phyloP scores from a whole-genome alignment of 2,113 vertebrate genomes.

The Aspiorhynchus laticeps region DNA sequence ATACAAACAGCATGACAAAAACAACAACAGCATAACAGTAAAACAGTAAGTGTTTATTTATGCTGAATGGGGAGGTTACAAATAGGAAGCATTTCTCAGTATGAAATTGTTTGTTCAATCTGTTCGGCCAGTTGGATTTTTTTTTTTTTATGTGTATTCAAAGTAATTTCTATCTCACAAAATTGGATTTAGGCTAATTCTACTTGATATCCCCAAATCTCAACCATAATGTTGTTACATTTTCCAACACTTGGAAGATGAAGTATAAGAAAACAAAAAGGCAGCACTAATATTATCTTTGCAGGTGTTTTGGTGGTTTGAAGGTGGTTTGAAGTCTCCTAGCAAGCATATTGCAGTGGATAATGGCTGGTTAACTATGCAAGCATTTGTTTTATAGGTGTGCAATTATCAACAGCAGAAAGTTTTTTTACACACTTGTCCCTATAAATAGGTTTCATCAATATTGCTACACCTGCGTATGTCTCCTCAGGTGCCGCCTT shows the following conservation, averaged over 20 bases:
- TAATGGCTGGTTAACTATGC: not conserved
- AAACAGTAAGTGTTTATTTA: not conserved
- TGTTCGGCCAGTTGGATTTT: too few relatives aligned
- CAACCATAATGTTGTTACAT: not conserved
- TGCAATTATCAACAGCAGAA: too few relatives aligned
- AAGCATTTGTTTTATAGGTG: not conserved
- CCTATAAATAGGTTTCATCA: not conserved
- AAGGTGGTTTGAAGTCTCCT: not conserved
- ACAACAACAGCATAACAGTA: not conserved
- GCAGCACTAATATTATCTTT: not conserved
- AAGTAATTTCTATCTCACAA: not conserved
- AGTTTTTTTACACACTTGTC: not conserved
- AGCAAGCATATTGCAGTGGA: not conserved
- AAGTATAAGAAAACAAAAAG: not conserved
- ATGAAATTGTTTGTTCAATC: too few relatives aligned
- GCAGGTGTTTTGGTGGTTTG: not conserved
- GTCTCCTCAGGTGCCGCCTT: not conserved
- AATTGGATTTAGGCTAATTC: not conserved
- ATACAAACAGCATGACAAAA: too few relatives aligned
- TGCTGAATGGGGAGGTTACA: not conserved
- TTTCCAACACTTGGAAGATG: not conserved
- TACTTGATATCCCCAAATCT: not conserved
- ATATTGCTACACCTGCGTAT: not conserved
- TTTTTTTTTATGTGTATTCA: not conserved
- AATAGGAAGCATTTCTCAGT: too few relatives aligned